Base-by-base conservation (phyloP, 1,140 invertebrate genomes). In the Epicauta chinensis region DNA sequence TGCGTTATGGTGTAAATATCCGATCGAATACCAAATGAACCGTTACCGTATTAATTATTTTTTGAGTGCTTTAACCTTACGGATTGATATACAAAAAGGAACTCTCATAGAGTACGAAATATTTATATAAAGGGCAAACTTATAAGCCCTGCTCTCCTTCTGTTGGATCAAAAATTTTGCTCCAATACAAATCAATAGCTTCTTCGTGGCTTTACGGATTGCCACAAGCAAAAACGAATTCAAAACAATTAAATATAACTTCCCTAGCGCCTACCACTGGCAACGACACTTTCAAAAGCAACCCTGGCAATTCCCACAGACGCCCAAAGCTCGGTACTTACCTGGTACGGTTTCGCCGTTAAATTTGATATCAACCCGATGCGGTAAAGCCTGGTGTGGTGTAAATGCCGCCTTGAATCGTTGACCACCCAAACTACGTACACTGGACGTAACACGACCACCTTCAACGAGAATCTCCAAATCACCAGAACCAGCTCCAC, bases 391-490 rank as follows among this genome's bases (percentile, higher is more conserved):
- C 64, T 92, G 84, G 62, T 91, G 87, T 0, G 93, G 92, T 30
- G 92, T 91, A 68, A 97, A 97, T 2, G 90, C 87, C 11, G 93
- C 93, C 15, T 91, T 76, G 73, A 91, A 93, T 60, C 86, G 77
- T 69, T 97, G 90, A 53, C 86, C 88, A 35, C 93, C 92, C n/a
- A 95, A 76, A 57, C 92, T 91, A 62, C 89, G 81, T 0, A 98
- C 93, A 49, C 90, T 91, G 62, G 93, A 96, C 0, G 93, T 93
- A 11, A 98, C 93, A 46, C 92, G 81, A 7, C 95, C 92, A 37
- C 92, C 92, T 69, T 97, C 97, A 0, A 99, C 93, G 45, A 97
- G 79, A 51, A 98, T 92, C 71, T 98, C 96, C 55, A 98, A 75
- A 73, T 98, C 95, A 37, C 96, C 96, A 15, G 92, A 92, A 32